Base-by-base conservation (phyloP, 2,113 vertebrate genomes). In the Eupsittula cactorum region DNA sequence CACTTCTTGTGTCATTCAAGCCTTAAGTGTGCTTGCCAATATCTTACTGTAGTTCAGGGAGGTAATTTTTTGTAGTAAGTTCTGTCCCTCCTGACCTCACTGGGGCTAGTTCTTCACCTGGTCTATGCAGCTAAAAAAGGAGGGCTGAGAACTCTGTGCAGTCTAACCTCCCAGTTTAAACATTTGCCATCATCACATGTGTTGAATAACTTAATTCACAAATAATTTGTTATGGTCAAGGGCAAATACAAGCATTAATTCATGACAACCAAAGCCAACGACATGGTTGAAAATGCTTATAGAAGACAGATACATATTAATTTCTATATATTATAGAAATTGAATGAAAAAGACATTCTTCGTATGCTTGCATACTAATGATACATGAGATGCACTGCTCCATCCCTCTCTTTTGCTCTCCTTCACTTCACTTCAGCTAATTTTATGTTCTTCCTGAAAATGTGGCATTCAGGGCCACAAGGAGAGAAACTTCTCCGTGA, bases 391-490 rank as follows among this genome's bases (percentile, higher is more conserved):
- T 20, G 4, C 33, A 10, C 25, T 39, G 7, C 42, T n/a, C 55
- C 31, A 19, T 65, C 39, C 16, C 25, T 64, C 23, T 80, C 9
- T 27, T 53, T 70, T 53, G 20, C 39, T 81, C 49, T 83, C 52
- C 78, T 92, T 81, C 68, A 42, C n/a, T 82, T 71, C 53, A 88
- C 11, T 11, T 11, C 50, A 63, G 39, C 9, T 46, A 17, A 86
- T 86, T 92, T 90, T 49, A 79, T 55, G 16, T 63, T 75, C 69
- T 71, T 85, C 57, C 39, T 82, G 82, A 85, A 89, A 82, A 62
- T 33, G 33, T 31, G 39, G 25, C 50, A 67, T 93, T 93, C 82
- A 47, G 69, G 35, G 44, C 71, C 31, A 37, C 9, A 11, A 41
- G 75, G 57, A 85, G 57, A 82, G 73, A 89, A 89, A 60, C 15